phyloP scores from a whole-genome alignment of 2,888 invertebrate genomes.

The Ferdinandea cuprea region DNA sequence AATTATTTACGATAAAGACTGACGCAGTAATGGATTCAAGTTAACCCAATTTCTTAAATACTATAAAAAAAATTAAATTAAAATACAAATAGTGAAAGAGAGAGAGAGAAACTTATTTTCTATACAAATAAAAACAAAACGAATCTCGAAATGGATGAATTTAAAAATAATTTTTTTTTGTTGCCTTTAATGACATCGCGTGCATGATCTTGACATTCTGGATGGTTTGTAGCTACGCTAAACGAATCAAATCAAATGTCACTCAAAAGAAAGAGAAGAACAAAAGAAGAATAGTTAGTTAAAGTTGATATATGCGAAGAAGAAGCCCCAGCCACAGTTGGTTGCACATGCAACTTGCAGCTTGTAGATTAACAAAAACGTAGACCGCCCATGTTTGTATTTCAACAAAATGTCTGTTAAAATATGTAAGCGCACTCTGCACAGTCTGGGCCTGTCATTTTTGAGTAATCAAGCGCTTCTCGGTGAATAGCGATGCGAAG shows the following conservation, averaged over 20 bases:
- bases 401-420: slow-evolving; percentile 61
- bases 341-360: slow-evolving; percentile 42
- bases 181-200: slow-evolving; percentile 54
- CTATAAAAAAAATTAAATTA: background rate
- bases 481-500: slow-evolving; percentile 13
- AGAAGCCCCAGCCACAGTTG: slow-evolving; percentile 31
- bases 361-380: slow-evolving; percentile 1
- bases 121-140: background rate
- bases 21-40: slow-evolving; percentile 4
- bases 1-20: slow-evolving; percentile 26
- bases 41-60: slow-evolving; percentile 13
- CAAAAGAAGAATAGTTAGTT: background rate
- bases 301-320: too few species aligned
- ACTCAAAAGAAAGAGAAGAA: slow-evolving; percentile 24
- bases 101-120: background rate
- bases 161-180: slow-evolving; percentile 33
- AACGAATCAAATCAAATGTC: slow-evolving; percentile 74
- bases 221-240: slow-evolving; percentile 19
- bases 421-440: slow-evolving; percentile 38
- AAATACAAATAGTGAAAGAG: background rate
- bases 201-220: slow-evolving; percentile 31
- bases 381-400: slow-evolving; percentile 60
- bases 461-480: slow-evolving; percentile 3
- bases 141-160: slow-evolving; percentile 29
- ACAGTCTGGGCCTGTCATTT: slow-evolving; percentile 44